A percentile compares a stretch with the other conserved stretches of the same genome.
These are phyloP conservation scores for Neoniphon sammara DNA, from an alignment of 2,797 vertebrate species.

Conservation along the genomic window DNA sequence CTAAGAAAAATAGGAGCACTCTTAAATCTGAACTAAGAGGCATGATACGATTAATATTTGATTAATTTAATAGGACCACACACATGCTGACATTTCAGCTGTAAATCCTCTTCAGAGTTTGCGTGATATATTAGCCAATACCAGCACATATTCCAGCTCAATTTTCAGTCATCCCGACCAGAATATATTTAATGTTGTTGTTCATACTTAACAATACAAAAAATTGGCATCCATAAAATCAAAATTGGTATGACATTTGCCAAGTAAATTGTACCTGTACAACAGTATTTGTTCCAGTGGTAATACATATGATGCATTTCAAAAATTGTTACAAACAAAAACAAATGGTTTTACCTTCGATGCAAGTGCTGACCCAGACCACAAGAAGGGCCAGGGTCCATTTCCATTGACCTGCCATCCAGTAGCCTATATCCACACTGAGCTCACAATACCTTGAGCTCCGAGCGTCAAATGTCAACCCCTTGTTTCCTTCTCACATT, in stretches of 20 bases:
- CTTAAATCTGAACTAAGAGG: too few species aligned
- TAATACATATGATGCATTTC: neutral
- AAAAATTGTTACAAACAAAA: neutral
- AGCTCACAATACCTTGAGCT: constrained; percentile 20
- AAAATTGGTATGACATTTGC: neutral
- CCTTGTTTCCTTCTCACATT: constrained; percentile 24
- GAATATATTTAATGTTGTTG: neutral
- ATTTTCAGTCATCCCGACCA: neutral
- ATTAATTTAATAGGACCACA: too few species aligned
- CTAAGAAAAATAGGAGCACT: too few species aligned
- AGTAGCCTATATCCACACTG: constrained; percentile 22
- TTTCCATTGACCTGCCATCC: constrained; percentile 45
- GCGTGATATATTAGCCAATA: neutral
- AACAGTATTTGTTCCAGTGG: neutral
- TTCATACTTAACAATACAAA: neutral
- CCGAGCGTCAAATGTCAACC: constrained; percentile 10
- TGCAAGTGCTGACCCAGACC: constrained; percentile 35
- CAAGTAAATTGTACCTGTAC: neutral
- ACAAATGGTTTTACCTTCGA: constrained; percentile 66
- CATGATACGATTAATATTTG: too few species aligned
- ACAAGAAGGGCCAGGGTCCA: constrained; percentile 49
- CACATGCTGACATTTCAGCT: neutral
- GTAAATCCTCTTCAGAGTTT: neutral
- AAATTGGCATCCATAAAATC: neutral
- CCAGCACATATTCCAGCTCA: neutral